Percentiles rank a stretch among this genome's conserved stretches.
phyloP scores from a whole-genome alignment of 2,888 invertebrate species.

The Pachydiplax longipennis region DNA sequence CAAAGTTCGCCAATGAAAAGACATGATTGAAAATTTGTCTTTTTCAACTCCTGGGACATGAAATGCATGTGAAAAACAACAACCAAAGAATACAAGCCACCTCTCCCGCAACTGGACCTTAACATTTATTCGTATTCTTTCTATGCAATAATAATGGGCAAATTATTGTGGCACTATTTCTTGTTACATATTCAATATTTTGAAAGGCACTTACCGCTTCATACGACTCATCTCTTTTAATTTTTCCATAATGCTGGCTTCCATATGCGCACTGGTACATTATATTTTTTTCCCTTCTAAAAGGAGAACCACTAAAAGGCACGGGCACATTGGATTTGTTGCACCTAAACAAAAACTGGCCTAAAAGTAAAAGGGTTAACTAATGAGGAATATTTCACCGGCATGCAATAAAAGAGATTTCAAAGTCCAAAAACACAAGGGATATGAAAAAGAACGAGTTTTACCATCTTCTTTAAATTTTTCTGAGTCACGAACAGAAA shows the following conservation, averaged over 20 bases:
- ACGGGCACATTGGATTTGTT: slow-evolving; percentile 27
- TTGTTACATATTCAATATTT: too few relatives aligned
- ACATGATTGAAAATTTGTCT: too few relatives aligned
- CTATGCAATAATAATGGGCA: too few relatives aligned
- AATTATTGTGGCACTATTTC: too few relatives aligned
- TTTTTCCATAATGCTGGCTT: slow-evolving; percentile 10
- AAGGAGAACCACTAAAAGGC: slow-evolving; percentile 21
- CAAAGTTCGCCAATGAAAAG: too few relatives aligned
- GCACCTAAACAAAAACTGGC: slow-evolving; percentile 29
- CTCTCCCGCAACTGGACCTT: too few relatives aligned
- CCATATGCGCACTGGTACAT: slow-evolving; percentile 26
- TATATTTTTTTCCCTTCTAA: slow-evolving; percentile 9
- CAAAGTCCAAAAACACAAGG: neutral
- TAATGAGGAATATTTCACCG: neutral
- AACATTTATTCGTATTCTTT: too few relatives aligned
- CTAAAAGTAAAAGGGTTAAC: neutral
- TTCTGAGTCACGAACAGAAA: slow-evolving; percentile 15
- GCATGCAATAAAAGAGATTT: neutral
- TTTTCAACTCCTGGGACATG: too few relatives aligned
- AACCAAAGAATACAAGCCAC: too few relatives aligned
- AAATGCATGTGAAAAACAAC: too few relatives aligned
- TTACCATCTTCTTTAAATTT: slow-evolving; percentile 26
- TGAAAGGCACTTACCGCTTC: neutral
- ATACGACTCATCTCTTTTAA: neutral
- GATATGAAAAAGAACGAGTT: neutral